Evolutionary conservation across 2,797 vertebrate species (phyloP), one percentile per base, ranked within the genome.

Genomic region (Taeniopygia guttata): DNA sequence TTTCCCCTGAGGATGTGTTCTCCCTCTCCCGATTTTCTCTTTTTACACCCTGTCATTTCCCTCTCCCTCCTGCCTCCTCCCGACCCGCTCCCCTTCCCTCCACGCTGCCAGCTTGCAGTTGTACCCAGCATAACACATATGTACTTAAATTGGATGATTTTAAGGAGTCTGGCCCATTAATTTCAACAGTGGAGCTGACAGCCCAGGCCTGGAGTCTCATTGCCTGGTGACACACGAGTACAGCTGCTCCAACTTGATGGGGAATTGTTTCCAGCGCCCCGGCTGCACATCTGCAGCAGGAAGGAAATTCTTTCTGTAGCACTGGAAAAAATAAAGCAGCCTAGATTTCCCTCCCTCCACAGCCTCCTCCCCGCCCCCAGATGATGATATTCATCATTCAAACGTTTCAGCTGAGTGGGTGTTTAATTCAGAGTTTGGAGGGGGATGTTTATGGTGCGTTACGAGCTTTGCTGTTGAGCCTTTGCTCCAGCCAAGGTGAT

Each of bases 271-370:
- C 96, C 96, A 97, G 92, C 11, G 6, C 89, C 60, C 56, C 30
- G 30, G 85, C 85, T 94, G 95, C 94, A 94, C 95, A 97, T 97
- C 96, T 97, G 96, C 94, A 91, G 83, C 48, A 96, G 95, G 96
- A 97, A 97, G 95, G 95, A 96, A 97, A 97, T 95, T 91, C 91
- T 96, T 96, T 96, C 89, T 91, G 76, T 18, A 88, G 67, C 1
- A 1, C 85, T 96, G 96, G 96, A 95, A 95, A 95, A 91, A 95
- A 93, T 72, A 96, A 96, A 93, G 79, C 73, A 1, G 66, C 92
- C 80, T 81, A 81, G 82, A 78, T 95, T 87, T 83, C 75, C 88
- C 86, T 66, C 42, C 54, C 42, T 75, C 60, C 66, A n/a, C n/a
- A n/a, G n/a, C 62, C 78, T 38, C 38, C 38, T 11, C 38, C 64